Evolutionary conservation across 1,140 invertebrate species (phyloP).

Genomic region (Lanistes nyassanus): DNA sequence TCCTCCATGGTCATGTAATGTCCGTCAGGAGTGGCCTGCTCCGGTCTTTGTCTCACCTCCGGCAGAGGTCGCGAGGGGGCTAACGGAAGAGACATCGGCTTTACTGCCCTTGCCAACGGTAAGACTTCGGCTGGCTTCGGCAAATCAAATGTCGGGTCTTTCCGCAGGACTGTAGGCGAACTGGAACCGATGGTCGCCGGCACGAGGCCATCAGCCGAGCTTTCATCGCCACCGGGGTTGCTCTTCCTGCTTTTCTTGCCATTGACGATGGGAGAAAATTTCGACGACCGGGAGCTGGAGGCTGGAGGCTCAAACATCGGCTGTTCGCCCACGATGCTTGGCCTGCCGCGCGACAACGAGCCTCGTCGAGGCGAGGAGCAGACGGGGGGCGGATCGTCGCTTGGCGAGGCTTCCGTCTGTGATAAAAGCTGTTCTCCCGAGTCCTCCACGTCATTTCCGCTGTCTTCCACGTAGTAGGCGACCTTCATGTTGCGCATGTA

Average conservation of each 20-base stretch:
- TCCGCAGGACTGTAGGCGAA: constrained; percentile 13
- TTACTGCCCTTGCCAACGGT: neutral
- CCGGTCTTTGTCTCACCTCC: neutral
- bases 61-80: neutral
- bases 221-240: neutral
- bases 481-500: constrained; percentile 49
- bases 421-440: no score
- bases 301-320: neutral
- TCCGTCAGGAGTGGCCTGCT: neutral
- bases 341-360: neutral
- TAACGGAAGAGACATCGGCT: neutral
- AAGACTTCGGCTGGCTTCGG: constrained; percentile 1
- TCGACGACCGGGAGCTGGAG: neutral
- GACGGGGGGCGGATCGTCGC: neutral
- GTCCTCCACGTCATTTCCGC: neutral
- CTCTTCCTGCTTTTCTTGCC: neutral
- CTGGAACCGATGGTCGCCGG: neutral
- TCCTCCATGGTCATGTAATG: constrained; percentile 22
- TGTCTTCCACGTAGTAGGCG: constrained; percentile 6
- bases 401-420: no score
- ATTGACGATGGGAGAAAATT: neutral
- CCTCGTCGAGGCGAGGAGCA: neutral
- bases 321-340: constrained; percentile 12
- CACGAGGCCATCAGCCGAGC: neutral
- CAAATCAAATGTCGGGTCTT: constrained; percentile 8